These are phyloP conservation scores for Drosophila bipectinata DNA, from an alignment of 1,140 invertebrate genomes.

Conservation along the genomic window DNA sequence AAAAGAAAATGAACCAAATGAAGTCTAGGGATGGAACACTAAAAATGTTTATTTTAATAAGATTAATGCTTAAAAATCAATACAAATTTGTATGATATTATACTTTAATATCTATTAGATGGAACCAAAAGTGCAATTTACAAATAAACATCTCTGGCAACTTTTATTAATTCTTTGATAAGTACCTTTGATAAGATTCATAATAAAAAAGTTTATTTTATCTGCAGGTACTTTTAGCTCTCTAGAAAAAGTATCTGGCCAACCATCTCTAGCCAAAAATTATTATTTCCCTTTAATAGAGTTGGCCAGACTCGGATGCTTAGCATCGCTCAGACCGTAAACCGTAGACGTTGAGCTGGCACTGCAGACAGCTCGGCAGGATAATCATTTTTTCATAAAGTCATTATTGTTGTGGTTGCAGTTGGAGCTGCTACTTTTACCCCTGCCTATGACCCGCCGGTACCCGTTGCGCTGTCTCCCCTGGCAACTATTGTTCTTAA, in stretches of 20 bases:
- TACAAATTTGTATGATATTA: too few species aligned
- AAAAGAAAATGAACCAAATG: constrained; percentile 51
- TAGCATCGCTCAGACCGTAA: constrained; percentile 28
- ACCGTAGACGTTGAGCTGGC: constrained; percentile 30
- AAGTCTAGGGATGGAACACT: constrained; percentile 43
- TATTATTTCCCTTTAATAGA: constrained; percentile 59
- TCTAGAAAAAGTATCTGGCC: background rate
- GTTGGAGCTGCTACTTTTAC: constrained; percentile 27
- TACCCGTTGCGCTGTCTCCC: constrained; percentile 21
- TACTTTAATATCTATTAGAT: too few species aligned
- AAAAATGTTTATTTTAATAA: background rate
- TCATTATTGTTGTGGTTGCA: constrained; percentile 81
- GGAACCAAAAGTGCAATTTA: background rate
- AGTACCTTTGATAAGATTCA: background rate
- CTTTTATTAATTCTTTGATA: background rate
- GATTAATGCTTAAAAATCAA: too few species aligned
- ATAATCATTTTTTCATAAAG: constrained; percentile 82
- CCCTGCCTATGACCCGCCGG: background rate
- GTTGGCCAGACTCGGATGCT: constrained; percentile 46
- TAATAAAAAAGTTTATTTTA: background rate
- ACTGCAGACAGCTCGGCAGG: constrained; percentile 57
- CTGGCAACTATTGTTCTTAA: constrained; percentile 72
- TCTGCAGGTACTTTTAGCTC: constrained; percentile 6
- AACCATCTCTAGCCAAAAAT: constrained; percentile 37
- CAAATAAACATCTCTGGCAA: background rate